Conservation (phyloP, 2,888 invertebrate species). For the Epinotia demarniana region DNA sequence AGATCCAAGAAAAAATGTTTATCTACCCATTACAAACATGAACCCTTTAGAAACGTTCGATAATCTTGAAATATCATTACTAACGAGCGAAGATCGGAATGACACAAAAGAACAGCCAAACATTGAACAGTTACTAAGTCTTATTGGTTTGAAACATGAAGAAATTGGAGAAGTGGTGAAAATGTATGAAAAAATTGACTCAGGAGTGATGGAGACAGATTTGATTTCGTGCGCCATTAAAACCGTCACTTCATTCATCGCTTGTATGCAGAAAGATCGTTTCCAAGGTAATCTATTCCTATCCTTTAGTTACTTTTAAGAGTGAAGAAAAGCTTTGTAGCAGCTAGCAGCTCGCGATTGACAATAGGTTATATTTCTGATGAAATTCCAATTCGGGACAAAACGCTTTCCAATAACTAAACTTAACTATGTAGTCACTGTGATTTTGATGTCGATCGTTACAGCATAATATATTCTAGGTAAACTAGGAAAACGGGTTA, state of each 20-base stretch:
- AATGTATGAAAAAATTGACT: not conserved
- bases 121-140: not conserved
- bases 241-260: not conserved
- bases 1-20: not conserved
- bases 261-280: conserved; percentile 9
- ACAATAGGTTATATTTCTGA: too few species aligned
- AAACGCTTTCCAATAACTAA: too few species aligned
- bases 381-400: too few species aligned
- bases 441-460: too few species aligned
- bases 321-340: too few species aligned
- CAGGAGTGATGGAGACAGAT: not conserved
- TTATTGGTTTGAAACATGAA: not conserved
- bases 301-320: too few species aligned
- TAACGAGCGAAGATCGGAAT: not conserved
- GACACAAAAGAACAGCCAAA: not conserved
- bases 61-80: not conserved
- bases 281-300: conserved; percentile 1
- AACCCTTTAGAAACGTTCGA: too few species aligned
- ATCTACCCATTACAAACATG: too few species aligned
- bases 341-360: too few species aligned
- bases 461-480: too few species aligned
- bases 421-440: too few species aligned
- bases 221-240: not conserved
- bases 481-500: too few species aligned
- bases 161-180: not conserved